Conservation (phyloP, 2,888 invertebrate genomes). For the Epirrita christyi region DNA sequence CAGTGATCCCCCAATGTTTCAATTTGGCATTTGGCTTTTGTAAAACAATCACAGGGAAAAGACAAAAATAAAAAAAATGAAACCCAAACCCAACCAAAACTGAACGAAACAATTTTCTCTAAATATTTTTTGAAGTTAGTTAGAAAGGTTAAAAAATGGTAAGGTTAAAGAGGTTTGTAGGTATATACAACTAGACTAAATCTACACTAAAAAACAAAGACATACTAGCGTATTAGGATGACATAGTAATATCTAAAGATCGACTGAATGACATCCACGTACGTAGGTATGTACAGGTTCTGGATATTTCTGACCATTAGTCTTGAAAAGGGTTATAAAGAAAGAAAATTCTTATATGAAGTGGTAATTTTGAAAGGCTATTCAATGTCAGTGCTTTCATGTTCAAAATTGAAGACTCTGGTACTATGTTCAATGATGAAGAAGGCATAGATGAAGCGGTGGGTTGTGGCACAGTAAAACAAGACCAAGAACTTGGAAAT, state of each 20-base stretch:
- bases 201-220: too few relatives aligned
- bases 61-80: too few relatives aligned
- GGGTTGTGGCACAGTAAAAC: conserved; percentile 3
- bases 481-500: not conserved
- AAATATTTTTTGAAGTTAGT: too few relatives aligned
- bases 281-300: conserved; percentile 8
- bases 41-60: too few relatives aligned
- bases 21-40: too few relatives aligned
- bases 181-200: too few relatives aligned
- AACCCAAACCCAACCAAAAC: too few relatives aligned
- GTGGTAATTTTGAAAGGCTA: conserved; percentile 6
- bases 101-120: too few relatives aligned
- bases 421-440: conserved; percentile 16
- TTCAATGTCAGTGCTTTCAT: conserved; percentile 9
- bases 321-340: not conserved
- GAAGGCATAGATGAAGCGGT: conserved; percentile 21
- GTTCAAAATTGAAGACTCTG: conserved; percentile 5
- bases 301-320: not conserved
- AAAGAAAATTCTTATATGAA: not conserved
- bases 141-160: too few relatives aligned
- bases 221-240: not conserved
- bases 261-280: conserved; percentile 1
- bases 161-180: too few relatives aligned
- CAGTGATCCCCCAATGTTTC: too few relatives aligned
- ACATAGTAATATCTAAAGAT: not conserved